A percentile compares a stretch with the other conserved stretches of the same genome.
Conservation (phyloP, 37 sponge, comb jelly and placozoan genomes). For the Lycopodina hypogea region DNA sequence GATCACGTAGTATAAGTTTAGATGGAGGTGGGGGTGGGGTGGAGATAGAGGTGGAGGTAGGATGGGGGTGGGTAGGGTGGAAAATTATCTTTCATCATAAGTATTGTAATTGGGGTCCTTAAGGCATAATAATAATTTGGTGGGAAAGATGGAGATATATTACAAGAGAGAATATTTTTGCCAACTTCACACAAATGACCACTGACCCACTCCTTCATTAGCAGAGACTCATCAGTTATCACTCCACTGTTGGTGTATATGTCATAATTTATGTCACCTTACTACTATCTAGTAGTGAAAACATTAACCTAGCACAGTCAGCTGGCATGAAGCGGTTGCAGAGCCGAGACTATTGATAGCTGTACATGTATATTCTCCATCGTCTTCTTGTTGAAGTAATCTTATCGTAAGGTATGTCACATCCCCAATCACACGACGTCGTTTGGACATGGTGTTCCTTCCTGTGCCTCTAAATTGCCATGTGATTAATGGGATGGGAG, state of each 20-base stretch:
- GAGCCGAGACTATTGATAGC: slow-evolving; percentile 63
- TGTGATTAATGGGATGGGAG: slow-evolving; percentile 44
- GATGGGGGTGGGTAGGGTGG: too few relatives aligned
- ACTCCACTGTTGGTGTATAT: too few relatives aligned
- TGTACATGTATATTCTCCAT: slow-evolving; percentile 54
- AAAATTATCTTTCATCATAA: too few relatives aligned
- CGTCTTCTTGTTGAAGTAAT: slow-evolving; percentile 33
- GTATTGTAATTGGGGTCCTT: too few relatives aligned
- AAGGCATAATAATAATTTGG: too few relatives aligned
- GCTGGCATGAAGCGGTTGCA: background rate
- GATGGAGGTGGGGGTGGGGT: background rate
- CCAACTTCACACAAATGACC: background rate
- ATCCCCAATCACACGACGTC: slow-evolving; percentile 24
- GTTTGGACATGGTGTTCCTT: slow-evolving; percentile 7
- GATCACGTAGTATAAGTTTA: too few relatives aligned
- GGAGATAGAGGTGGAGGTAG: too few relatives aligned
- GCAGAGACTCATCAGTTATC: background rate
- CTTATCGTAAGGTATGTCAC: slow-evolving; percentile 45
- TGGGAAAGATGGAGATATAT: too few relatives aligned
- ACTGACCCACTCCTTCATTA: background rate
- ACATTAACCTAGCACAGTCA: slow-evolving; percentile 52
- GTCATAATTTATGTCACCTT: background rate
- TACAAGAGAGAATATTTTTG: background rate
- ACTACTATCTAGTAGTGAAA: background rate
- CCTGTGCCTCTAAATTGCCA: slow-evolving; percentile 51